Evolutionary conservation across 2,113 vertebrate species (phyloP).

Genomic region (Scartelaos histophorus): DNA sequence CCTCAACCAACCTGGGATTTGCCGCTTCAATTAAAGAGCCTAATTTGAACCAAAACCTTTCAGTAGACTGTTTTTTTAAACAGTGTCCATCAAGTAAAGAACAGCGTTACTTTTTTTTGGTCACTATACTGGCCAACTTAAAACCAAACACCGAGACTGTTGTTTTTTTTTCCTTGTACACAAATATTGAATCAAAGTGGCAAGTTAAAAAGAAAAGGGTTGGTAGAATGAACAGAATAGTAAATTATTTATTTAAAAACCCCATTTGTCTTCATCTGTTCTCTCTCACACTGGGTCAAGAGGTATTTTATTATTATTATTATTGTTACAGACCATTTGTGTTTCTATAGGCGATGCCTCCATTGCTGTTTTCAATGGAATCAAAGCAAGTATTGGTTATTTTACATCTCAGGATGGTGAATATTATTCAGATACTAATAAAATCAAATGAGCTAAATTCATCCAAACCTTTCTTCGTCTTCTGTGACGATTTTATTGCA

Average conservation of each 20-base stretch:
- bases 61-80: conserved; percentile 17
- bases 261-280: background rate
- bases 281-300: background rate
- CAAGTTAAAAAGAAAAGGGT: conserved; percentile 5
- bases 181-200: background rate
- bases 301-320: too few relatives aligned
- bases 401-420: background rate
- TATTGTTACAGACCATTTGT: background rate
- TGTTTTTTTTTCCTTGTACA: too few relatives aligned
- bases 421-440: background rate
- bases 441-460: background rate
- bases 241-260: background rate
- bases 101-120: conserved; percentile 18
- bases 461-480: background rate
- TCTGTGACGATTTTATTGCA: too few relatives aligned
- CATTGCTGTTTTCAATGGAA: background rate
- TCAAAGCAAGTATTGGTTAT: background rate
- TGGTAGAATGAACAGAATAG: background rate
- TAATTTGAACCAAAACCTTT: conserved; percentile 22
- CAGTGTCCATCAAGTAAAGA: conserved; percentile 2
- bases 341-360: background rate
- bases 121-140: background rate
- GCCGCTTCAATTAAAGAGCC: conserved; percentile 13
- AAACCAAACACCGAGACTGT: background rate
- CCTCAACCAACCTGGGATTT: background rate